Evolutionary conservation across 2,113 vertebrate species (phyloP).

Genomic region (Meles meles): DNA sequence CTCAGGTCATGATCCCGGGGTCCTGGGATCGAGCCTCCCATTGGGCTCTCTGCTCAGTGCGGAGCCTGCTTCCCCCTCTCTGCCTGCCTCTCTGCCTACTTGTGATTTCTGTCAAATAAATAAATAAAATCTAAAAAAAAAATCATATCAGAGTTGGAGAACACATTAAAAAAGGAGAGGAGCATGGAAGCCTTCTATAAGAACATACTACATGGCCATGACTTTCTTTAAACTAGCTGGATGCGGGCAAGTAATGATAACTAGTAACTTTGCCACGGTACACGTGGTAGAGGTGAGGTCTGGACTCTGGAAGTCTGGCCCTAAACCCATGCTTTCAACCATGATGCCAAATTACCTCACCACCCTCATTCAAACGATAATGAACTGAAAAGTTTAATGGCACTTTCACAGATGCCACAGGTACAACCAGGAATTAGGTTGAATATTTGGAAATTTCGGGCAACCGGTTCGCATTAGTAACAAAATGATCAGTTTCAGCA

Average conservation of each 20-base stretch:
- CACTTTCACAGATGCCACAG: background rate
- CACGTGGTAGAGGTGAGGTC: background rate
- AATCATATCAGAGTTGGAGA: constrained; percentile 10
- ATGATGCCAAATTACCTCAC: background rate
- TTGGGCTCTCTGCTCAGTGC: no score
- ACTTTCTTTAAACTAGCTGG: background rate
- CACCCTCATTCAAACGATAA: background rate
- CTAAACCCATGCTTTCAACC: background rate
- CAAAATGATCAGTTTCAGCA: background rate
- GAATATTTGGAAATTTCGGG: background rate
- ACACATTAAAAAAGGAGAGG: background rate
- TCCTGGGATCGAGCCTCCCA: no score
- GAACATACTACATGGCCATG: background rate
- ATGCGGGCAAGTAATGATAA: background rate
- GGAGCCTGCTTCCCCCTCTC: no score
- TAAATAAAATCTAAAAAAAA: no score
- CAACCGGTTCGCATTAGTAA: background rate
- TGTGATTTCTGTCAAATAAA: no score
- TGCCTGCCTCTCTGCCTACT: no score
- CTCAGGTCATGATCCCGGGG: no score
- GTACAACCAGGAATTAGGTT: background rate
- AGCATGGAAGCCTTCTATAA: background rate
- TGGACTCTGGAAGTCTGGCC: no score
- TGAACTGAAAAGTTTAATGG: background rate
- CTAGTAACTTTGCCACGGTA: background rate